phyloP scores from a whole-genome alignment of 2,113 vertebrate species.

The Propithecus coquereli region DNA sequence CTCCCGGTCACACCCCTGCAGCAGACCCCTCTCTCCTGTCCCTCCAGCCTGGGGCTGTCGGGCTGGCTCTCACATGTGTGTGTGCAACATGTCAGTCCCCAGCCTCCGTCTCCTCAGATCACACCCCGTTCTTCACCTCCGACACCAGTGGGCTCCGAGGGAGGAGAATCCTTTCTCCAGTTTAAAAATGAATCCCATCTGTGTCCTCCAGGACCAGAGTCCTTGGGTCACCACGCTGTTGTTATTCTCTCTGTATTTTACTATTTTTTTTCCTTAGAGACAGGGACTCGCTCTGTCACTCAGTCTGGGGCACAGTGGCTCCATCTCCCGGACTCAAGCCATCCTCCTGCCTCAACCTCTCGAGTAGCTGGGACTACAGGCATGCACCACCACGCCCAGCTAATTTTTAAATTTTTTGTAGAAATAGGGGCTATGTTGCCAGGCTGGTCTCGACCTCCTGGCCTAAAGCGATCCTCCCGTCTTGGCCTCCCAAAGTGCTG shows the following conservation, averaged over 20 bases:
- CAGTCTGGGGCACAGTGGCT: too few species aligned
- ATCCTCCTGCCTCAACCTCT: too few species aligned
- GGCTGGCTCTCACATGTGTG: not conserved
- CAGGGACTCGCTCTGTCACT: too few species aligned
- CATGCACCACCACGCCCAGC: too few species aligned
- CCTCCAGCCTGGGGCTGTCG: not conserved
- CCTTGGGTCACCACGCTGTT: accelerated
- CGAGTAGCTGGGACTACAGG: too few species aligned
- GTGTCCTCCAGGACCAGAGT: not conserved
- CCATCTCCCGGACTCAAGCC: too few species aligned
- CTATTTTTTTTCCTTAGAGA: too few species aligned
- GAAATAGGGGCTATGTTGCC: too few species aligned
- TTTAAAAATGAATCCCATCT: not conserved
- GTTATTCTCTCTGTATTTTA: not conserved
- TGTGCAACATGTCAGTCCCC: not conserved
- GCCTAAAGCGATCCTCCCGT: too few species aligned
- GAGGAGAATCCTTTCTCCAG: not conserved
- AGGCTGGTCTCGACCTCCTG: too few species aligned
- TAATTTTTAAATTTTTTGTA: too few species aligned
- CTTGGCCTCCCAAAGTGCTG: too few species aligned
- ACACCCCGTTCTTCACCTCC: not conserved
- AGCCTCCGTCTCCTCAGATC: not conserved
- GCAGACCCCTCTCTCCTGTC: not conserved
- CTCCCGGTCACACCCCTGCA: not conserved
- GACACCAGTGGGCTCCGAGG: not conserved